These are phyloP conservation scores for Cossypha polioptera DNA, from an alignment of 2,797 vertebrate genomes.

Conservation along the genomic window DNA sequence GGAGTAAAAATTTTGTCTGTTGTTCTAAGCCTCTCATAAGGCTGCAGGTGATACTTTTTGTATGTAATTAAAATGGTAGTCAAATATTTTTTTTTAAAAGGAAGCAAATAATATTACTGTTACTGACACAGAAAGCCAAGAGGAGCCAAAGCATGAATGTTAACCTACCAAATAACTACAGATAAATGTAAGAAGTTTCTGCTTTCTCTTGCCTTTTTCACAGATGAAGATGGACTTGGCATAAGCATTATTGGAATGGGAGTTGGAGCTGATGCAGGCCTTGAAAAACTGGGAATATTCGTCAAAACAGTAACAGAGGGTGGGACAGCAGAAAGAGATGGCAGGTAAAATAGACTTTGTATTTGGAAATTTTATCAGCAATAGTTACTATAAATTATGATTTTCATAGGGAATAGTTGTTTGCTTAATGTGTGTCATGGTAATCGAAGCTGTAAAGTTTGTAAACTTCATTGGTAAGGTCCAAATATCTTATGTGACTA, in stretches of 20 bases:
- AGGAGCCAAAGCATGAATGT: not conserved
- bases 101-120: not conserved
- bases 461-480: not conserved
- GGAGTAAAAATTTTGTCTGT: not conserved
- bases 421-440: not conserved
- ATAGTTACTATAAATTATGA: not conserved
- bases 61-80: not conserved
- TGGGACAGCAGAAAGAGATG: slow-evolving; percentile 92
- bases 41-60: not conserved
- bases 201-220: slow-evolving; percentile 30
- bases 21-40: not conserved
- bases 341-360: slow-evolving; percentile 80
- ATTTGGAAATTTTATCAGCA: not conserved
- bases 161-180: not conserved
- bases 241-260: slow-evolving; percentile 99
- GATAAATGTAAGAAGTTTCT: not conserved
- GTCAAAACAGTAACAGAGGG: slow-evolving; percentile 97
- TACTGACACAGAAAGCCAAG: not conserved
- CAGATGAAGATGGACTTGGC: slow-evolving; percentile 96
- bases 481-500: not conserved
- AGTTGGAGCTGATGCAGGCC: slow-evolving; percentile 93
- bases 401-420: not conserved
- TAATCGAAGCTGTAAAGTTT: not conserved
- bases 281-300: slow-evolving; percentile 98
- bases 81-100: not conserved